Conservation (phyloP, 2,797 vertebrate species). For the Serranus cabrilla region DNA sequence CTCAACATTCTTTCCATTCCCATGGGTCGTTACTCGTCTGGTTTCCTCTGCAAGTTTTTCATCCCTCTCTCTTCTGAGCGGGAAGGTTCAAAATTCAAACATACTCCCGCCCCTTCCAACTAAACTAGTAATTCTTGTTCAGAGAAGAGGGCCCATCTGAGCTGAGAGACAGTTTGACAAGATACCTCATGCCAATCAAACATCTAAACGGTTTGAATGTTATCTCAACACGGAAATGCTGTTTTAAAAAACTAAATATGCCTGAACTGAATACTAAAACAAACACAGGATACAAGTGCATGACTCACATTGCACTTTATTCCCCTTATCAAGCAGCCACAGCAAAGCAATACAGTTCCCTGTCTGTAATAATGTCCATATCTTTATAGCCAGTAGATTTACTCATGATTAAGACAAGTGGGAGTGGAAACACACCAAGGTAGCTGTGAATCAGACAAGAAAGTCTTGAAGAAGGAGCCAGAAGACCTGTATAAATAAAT, state of each 20-base stretch:
- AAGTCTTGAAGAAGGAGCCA: slow-evolving; percentile 27
- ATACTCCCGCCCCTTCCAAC: slow-evolving; percentile 55
- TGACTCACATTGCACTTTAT: neutral
- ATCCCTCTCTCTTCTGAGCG: slow-evolving; percentile 63
- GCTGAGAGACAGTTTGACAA: slow-evolving; percentile 3
- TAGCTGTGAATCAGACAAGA: slow-evolving; percentile 31
- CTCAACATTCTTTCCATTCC: slow-evolving; percentile 82
- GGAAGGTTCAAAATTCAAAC: slow-evolving; percentile 84
- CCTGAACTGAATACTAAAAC: neutral
- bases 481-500: slow-evolving; percentile 73
- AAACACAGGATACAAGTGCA: neutral
- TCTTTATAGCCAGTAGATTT: slow-evolving; percentile 6
- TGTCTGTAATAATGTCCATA: neutral
- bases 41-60: slow-evolving; percentile 55
- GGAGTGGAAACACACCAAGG: slow-evolving; percentile 18
- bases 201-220: neutral
- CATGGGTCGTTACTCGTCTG: slow-evolving; percentile 53
- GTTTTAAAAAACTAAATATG: neutral
- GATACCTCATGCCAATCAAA: neutral
- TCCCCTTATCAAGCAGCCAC: neutral
- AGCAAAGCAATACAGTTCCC: neutral
- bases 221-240: neutral
- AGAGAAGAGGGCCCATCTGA: neutral
- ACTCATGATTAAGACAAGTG: slow-evolving; percentile 9
- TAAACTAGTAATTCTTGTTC: slow-evolving; percentile 62